A percentile compares a stretch with the other conserved stretches of the same genome.
phyloP scores from a whole-genome alignment of 2,113 vertebrate species.

The Piprites chloris region DNA sequence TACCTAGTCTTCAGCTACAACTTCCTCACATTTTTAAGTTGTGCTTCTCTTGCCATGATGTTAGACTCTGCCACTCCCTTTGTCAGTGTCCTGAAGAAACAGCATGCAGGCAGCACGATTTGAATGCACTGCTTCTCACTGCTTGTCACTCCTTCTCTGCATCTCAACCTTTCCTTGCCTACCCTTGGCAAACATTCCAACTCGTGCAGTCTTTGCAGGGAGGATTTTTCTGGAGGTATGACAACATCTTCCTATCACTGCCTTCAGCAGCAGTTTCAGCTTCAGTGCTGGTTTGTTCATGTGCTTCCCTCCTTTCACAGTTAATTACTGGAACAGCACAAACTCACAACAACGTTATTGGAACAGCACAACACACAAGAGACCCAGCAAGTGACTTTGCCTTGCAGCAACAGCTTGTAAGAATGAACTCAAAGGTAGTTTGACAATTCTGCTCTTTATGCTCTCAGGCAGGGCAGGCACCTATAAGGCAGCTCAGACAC shows the following conservation, averaged over 20 bases:
- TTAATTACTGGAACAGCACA: background rate
- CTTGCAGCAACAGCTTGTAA: background rate
- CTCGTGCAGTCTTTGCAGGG: background rate
- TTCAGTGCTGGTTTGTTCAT: background rate
- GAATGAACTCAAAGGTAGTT: background rate
- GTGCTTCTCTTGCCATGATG: rapidly evolving
- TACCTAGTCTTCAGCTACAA: background rate
- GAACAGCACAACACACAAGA: background rate
- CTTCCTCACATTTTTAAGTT: background rate
- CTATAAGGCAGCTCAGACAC: background rate
- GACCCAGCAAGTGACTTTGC: background rate
- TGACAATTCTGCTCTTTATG: background rate
- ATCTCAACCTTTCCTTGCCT: background rate
- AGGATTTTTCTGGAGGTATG: background rate
- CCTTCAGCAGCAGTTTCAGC: background rate
- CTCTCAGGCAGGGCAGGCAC: background rate
- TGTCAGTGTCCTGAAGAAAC: background rate
- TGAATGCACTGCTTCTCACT: background rate
- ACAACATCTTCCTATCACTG: background rate
- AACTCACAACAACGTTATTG: rapidly evolving
- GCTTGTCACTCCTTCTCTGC: background rate
- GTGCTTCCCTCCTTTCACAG: background rate
- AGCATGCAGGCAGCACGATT: background rate
- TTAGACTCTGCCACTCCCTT: background rate
- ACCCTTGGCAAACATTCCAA: background rate